Evolutionary conservation across 2,797 vertebrate species (phyloP).

Genomic region (Melanotaenia boesemani): DNA sequence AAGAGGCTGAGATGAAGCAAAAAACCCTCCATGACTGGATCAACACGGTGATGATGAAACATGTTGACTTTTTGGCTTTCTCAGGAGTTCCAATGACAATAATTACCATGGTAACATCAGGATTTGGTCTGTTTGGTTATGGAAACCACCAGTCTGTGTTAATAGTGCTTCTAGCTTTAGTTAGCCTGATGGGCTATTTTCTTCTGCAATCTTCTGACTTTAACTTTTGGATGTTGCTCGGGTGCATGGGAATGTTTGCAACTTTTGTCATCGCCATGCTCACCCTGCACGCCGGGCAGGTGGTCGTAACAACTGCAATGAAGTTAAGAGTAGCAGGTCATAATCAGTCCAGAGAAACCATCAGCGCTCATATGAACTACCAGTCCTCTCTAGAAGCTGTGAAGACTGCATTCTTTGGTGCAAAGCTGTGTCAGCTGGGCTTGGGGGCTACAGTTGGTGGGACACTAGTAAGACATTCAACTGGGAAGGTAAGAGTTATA

Average conservation of each 20-base stretch:
- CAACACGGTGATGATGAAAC: constrained; percentile 58
- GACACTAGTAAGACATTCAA: constrained; percentile 48
- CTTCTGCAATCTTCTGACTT: constrained; percentile 61
- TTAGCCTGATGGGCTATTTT: constrained; percentile 40
- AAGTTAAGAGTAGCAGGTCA: constrained; percentile 31
- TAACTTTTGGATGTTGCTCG: constrained; percentile 76
- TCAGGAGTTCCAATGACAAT: constrained; percentile 71
- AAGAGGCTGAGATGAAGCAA: constrained; percentile 58
- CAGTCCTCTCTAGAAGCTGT: constrained; percentile 63
- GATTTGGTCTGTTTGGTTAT: constrained; percentile 67
- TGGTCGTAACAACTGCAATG: constrained; percentile 34
- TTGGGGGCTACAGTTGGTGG: constrained; percentile 71
- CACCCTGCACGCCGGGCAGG: constrained; percentile 64
- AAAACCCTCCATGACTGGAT: constrained; percentile 70
- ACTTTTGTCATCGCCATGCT: constrained; percentile 69
- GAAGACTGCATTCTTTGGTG: constrained; percentile 58
- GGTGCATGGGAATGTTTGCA: constrained; percentile 67
- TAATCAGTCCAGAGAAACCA: constrained; percentile 22
- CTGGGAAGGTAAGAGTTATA: constrained; percentile 57
- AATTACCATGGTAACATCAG: constrained; percentile 57
- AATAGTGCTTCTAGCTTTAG: constrained; percentile 52
- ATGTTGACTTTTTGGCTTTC: constrained; percentile 73
- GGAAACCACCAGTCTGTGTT: constrained; percentile 62
- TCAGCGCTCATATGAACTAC: constrained; percentile 37
- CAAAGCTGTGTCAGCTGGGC: constrained; percentile 62